A percentile compares a stretch with the other conserved stretches of the same genome.
Evolutionary conservation across 2,888 invertebrate genomes (phyloP).

Genomic region (Unio pictorum): DNA sequence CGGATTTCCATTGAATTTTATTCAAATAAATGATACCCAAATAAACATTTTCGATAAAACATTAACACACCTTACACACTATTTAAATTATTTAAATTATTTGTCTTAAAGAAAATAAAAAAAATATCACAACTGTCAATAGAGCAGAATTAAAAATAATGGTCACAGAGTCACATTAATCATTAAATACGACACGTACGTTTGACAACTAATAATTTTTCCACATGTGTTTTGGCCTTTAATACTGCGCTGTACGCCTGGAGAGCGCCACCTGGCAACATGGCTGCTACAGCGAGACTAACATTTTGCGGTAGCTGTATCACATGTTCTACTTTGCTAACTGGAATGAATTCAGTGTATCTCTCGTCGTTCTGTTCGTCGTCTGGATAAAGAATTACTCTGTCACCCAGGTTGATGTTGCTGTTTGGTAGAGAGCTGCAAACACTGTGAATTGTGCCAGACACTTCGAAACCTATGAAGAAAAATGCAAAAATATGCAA

Average conservation of each 20-base stretch:
- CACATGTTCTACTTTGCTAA: slow-evolving; percentile 87
- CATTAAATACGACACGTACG: slow-evolving; percentile 41
- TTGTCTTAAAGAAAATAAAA: too few relatives aligned
- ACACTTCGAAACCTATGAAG: slow-evolving; percentile 71
- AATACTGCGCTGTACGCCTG: slow-evolving; percentile 91
- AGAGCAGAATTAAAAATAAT: too few relatives aligned
- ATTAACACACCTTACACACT: too few relatives aligned
- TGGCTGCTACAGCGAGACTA: slow-evolving; percentile 90
- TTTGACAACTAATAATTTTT: slow-evolving; percentile 61
- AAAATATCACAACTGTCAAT: not conserved
- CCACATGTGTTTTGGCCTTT: slow-evolving; percentile 80
- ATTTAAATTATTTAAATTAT: too few relatives aligned
- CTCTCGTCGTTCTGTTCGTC: slow-evolving; percentile 49
- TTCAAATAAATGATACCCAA: too few relatives aligned
- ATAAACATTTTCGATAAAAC: too few relatives aligned
- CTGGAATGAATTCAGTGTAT: slow-evolving; percentile 90
- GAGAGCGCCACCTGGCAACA: slow-evolving; percentile 93
- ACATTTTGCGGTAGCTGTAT: slow-evolving; percentile 88
- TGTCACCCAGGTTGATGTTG: slow-evolving; percentile 71
- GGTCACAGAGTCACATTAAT: too few relatives aligned
- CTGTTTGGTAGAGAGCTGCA: slow-evolving; percentile 67
- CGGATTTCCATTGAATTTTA: too few relatives aligned
- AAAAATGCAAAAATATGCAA: not conserved
- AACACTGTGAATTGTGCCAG: slow-evolving; percentile 72
- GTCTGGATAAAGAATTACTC: slow-evolving; percentile 71